phyloP scores from a whole-genome alignment of 2,797 vertebrate genomes.

The Eleutherodactylus coqui region DNA sequence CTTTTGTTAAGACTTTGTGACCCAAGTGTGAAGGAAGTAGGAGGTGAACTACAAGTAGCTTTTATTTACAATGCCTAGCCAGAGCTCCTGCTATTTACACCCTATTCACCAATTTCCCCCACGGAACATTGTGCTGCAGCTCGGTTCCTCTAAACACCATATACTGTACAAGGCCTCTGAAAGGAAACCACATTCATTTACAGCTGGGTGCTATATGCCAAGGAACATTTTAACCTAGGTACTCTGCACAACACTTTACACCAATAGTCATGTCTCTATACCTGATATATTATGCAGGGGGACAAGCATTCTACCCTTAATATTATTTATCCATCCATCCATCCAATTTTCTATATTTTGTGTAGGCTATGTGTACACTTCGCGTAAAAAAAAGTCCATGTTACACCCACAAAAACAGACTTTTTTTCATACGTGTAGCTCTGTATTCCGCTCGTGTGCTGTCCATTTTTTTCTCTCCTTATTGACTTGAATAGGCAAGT shows the following conservation, averaged over 20 bases:
- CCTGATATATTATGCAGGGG: too few relatives aligned
- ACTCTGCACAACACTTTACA: not conserved
- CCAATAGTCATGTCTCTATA: not conserved
- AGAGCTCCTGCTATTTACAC: constrained; percentile 33
- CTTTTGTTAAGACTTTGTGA: constrained; percentile 55
- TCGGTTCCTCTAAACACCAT: not conserved
- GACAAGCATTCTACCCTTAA: not conserved
- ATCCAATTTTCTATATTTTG: not conserved
- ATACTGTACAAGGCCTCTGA: not conserved
- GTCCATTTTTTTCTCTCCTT: too few relatives aligned
- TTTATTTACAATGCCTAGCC: constrained; percentile 37
- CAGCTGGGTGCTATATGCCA: not conserved
- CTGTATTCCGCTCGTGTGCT: too few relatives aligned
- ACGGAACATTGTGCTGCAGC: not conserved
- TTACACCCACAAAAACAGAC: too few relatives aligned
- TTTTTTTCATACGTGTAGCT: too few relatives aligned
- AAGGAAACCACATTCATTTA: not conserved
- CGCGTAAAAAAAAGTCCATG: too few relatives aligned
- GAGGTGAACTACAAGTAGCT: constrained; percentile 49
- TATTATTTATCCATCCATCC: not conserved
- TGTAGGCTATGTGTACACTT: too few relatives aligned
- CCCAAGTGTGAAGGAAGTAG: constrained; percentile 56
- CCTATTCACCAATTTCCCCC: constrained; percentile 4
- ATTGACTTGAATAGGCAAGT: too few relatives aligned
- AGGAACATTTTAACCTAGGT: too few relatives aligned